Evolutionary conservation across 2,113 vertebrate genomes (phyloP), one percentile per base, ranked within the genome.

Genomic region (Catharus fuscescens): DNA sequence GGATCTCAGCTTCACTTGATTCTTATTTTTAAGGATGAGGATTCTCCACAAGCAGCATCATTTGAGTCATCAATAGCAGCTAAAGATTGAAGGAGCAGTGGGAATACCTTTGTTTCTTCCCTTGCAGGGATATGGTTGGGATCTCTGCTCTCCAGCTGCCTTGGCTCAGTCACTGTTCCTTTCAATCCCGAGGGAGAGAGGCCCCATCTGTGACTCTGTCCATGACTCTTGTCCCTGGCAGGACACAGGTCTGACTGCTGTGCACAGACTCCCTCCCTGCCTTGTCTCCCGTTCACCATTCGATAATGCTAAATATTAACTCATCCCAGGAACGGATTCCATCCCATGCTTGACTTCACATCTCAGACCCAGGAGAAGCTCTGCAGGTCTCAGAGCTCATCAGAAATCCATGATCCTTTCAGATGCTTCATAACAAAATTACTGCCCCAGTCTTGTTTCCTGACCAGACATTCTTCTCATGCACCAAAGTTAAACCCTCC

Each of bases 41-140:
- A 34, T 20, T 77, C 20, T 40, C 16, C 0, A 0, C 50, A 86
- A 62, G 32, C 42, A 77, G 9, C 3, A 5, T 44, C 59, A 69
- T 29, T 38, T 16, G 26, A 59, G 34, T 29, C 2, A 8, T 18
- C 28, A 42, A 5, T 0, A 4, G 47, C 2, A 15, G 36, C 26
- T 20, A 31, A 38, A 82, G 62, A 50, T 1, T 45, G 70, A 82
- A 72, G 45, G 29, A 69, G 29, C 20, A 90, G 13, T 2, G 1
- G 7, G 28, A 71, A 69, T 14, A 89, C 14, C 28, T 84, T 48
- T 61, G 8, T n/a, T 57, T 69, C 26, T 62, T 12, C 36, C 16
- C 28, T 62, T 38, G 23, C 26, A 77, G 65, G 28, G 54, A 31
- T 45, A 28, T 62, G 59, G 23, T 45, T 59, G 59, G 45, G 59